These are phyloP conservation scores for Callithrix jacchus DNA, from an alignment of 2,113 vertebrate species.

Conservation along the genomic window DNA sequence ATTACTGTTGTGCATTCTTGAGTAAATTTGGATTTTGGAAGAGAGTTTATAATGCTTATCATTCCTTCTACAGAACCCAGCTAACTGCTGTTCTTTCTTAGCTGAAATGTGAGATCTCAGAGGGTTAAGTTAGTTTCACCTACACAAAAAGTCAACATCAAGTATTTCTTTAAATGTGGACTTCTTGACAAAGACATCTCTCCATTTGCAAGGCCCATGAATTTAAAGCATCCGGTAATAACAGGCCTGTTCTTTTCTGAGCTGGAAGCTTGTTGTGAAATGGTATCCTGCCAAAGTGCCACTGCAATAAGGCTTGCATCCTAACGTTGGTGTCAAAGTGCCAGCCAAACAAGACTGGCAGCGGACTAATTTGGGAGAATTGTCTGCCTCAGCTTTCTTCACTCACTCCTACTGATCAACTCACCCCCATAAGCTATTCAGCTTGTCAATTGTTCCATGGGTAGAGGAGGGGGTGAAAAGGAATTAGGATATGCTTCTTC, in stretches of 20 bases:
- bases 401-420: conserved; percentile 9
- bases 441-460: conserved; percentile 20
- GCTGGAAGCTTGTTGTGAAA: conserved; percentile 61
- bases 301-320: conserved; percentile 41
- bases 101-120: conserved; percentile 58
- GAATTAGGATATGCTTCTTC: conserved; percentile 12
- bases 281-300: conserved; percentile 76
- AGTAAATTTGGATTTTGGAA: conserved; percentile 59
- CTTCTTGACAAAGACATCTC: conserved; percentile 68
- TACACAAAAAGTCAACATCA: conserved; percentile 61
- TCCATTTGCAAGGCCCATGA: conserved; percentile 75
- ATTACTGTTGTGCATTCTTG: conserved; percentile 58
- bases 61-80: conserved; percentile 42
- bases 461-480: not conserved
- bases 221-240: conserved; percentile 84
- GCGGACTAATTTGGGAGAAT: conserved; percentile 69
- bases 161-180: conserved; percentile 69
- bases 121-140: conserved; percentile 62
- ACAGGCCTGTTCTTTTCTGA: conserved; percentile 73
- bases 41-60: conserved; percentile 69
- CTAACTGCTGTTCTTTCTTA: conserved; percentile 29
- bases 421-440: conserved; percentile 22
- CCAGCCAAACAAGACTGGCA: conserved; percentile 63
- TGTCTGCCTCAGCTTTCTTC: conserved; percentile 53
- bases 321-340: conserved; percentile 57